Conservation (phyloP, 2,113 vertebrate species). For the Cygnus atratus region DNA sequence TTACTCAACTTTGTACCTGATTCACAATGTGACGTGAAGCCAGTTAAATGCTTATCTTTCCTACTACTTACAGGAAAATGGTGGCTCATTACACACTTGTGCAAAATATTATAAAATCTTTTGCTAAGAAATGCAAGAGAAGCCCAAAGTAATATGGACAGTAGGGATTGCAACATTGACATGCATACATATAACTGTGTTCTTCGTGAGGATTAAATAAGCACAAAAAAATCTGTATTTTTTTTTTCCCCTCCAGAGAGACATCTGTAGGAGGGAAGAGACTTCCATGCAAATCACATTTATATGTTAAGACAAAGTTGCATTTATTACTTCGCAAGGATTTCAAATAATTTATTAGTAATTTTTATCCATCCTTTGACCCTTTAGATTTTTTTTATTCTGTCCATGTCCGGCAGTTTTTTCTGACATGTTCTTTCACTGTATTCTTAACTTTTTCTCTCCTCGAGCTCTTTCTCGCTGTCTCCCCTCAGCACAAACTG, state of each 20-base stretch:
- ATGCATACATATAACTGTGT: background rate
- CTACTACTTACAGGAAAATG: background rate
- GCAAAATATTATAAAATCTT: background rate
- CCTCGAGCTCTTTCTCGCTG: background rate
- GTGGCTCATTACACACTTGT: accelerated
- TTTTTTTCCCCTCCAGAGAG: background rate
- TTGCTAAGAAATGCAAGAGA: background rate
- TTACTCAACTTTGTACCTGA: background rate
- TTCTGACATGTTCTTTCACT: background rate
- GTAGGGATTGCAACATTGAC: background rate
- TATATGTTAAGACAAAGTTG: background rate
- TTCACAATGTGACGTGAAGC: accelerated
- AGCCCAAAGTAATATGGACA: background rate
- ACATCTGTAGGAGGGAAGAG: background rate
- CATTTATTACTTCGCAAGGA: background rate
- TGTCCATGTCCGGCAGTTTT: background rate
- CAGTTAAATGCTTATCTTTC: accelerated
- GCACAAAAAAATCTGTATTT: background rate
- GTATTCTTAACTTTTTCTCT: background rate
- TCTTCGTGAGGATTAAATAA: background rate
- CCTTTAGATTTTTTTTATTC: background rate
- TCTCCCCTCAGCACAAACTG: background rate
- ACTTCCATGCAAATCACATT: background rate
- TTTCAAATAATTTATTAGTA: background rate
- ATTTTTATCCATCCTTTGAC: background rate